phyloP scores from a whole-genome alignment of 2,888 invertebrate genomes.

The Hybos culiciformis region DNA sequence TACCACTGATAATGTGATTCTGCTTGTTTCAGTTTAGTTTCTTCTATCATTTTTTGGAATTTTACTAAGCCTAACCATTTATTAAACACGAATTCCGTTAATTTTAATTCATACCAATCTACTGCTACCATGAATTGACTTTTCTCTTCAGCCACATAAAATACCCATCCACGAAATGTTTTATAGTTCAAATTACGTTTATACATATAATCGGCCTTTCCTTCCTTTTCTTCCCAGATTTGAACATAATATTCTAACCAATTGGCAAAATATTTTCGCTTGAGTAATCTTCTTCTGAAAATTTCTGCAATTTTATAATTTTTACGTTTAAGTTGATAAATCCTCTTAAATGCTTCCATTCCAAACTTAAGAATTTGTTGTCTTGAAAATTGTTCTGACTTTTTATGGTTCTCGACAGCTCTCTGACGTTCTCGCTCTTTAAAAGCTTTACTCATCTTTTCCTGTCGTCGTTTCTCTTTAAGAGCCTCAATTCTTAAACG shows the following conservation, averaged over 20 bases:
- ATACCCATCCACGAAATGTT: constrained; percentile 38
- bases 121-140: constrained; percentile 54
- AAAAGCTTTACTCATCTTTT: constrained; percentile 46
- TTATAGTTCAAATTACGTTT: constrained; percentile 38
- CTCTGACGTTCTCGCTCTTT: constrained; percentile 42
- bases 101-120: constrained; percentile 53
- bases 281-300: constrained; percentile 37
- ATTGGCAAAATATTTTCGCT: constrained; percentile 38
- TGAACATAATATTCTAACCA: constrained; percentile 42
- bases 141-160: constrained; percentile 21
- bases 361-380: constrained; percentile 28
- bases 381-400: constrained; percentile 35
- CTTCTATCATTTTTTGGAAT: constrained; percentile 37
- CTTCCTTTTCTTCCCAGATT: constrained; percentile 40
- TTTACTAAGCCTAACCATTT: constrained; percentile 38
- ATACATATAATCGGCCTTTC: constrained; percentile 43
- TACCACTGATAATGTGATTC: constrained; percentile 34
- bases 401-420: constrained; percentile 33
- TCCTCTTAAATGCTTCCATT: constrained; percentile 29
- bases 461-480: constrained; percentile 44
- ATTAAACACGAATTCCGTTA: constrained; percentile 40
- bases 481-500: constrained; percentile 44
- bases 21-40: constrained; percentile 35
- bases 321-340: constrained; percentile 27
- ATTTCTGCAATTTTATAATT: constrained; percentile 37